phyloP scores from a whole-genome alignment of 2,113 vertebrate species.

The Cyanoramphus novaezelandiae region DNA sequence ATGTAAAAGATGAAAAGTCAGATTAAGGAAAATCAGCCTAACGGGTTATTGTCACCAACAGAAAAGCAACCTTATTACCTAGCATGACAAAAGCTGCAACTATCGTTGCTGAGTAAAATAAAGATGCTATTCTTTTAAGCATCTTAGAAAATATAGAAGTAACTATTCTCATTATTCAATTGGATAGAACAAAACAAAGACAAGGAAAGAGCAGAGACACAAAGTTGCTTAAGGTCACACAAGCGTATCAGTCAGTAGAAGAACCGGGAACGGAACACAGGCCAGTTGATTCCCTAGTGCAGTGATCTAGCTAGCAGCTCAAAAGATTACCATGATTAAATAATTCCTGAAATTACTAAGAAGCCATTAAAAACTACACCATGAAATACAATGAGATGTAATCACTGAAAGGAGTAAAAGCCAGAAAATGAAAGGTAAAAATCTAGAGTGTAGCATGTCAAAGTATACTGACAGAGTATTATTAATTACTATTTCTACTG shows the following conservation, averaged over 20 bases:
- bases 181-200: constrained; percentile 43
- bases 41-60: background rate
- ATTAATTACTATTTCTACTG: constrained; percentile 10
- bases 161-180: constrained; percentile 3
- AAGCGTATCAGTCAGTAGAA: constrained; percentile 38
- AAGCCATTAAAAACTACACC: constrained; percentile 41
- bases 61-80: constrained; percentile 36
- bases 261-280: background rate
- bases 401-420: constrained; percentile 22
- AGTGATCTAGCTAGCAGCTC: background rate
- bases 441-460: background rate
- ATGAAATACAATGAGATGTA: constrained; percentile 47
- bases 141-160: background rate
- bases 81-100: background rate
- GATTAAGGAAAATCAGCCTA: constrained; percentile 26
- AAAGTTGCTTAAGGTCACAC: constrained; percentile 20
- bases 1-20: constrained; percentile 40
- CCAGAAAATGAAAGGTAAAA: constrained; percentile 34
- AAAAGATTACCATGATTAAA: background rate
- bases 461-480: background rate
- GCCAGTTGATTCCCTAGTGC: background rate
- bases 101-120: background rate
- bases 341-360: constrained; percentile 26
- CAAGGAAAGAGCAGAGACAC: constrained; percentile 36
- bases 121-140: background rate